A percentile compares a stretch with the other conserved stretches of the same genome.
Evolutionary conservation across 2,888 invertebrate genomes (phyloP).

Genomic region (Linnaemya tessellans): DNA sequence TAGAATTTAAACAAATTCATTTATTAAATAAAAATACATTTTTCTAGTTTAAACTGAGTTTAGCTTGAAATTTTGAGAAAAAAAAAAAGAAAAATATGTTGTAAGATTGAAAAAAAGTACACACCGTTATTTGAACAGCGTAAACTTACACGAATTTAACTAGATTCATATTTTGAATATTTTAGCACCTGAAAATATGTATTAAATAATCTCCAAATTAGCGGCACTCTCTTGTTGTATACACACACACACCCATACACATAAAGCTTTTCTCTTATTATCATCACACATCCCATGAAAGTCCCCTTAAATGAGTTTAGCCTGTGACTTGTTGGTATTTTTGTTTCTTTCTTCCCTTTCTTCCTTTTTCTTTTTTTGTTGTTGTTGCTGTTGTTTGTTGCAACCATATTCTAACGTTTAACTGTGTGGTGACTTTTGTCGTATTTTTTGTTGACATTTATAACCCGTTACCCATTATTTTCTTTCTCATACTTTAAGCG

Average conservation of each 20-base stretch:
- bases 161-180: too few relatives aligned
- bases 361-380: neutral
- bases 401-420: constrained; percentile 4
- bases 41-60: too few relatives aligned
- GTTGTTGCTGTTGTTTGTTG: neutral
- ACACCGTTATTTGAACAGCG: too few relatives aligned
- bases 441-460: constrained; percentile 56
- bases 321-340: constrained; percentile 10
- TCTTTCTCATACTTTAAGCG: neutral
- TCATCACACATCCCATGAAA: constrained; percentile 6
- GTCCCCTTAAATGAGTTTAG: neutral
- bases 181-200: too few relatives aligned
- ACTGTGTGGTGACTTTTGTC: constrained; percentile 19
- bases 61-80: too few relatives aligned
- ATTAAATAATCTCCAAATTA: neutral
- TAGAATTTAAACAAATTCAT: too few relatives aligned
- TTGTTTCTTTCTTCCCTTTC: neutral
- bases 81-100: too few relatives aligned
- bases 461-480: constrained; percentile 44
- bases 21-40: too few relatives aligned
- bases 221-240: neutral
- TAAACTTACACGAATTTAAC: too few relatives aligned
- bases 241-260: too few relatives aligned
- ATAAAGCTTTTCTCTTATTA: constrained; percentile 8
- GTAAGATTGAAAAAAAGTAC: too few relatives aligned